A percentile compares a stretch with the other conserved stretches of the same genome.
phyloP scores from a whole-genome alignment of 2,797 vertebrate species.

The Mus caroli region DNA sequence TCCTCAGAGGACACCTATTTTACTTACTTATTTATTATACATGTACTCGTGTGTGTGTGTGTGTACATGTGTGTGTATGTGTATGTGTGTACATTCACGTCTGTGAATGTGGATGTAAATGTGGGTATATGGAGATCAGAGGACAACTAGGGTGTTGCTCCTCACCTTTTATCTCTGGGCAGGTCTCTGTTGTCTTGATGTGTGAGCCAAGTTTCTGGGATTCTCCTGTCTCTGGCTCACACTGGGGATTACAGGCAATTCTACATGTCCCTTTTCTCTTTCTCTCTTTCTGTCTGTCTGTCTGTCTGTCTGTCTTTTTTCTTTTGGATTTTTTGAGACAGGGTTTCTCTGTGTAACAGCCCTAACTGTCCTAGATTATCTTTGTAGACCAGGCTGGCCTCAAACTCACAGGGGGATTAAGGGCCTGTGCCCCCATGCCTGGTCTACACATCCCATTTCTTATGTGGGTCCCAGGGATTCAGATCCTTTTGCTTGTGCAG shows the following conservation, averaged over 20 bases:
- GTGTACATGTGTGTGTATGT: neutral
- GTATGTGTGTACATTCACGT: neutral
- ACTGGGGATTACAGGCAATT: neutral
- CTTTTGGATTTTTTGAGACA: no score
- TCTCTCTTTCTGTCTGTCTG: accelerated
- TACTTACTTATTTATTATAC: neutral
- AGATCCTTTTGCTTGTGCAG: no score
- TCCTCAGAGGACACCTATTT: neutral
- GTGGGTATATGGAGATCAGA: neutral
- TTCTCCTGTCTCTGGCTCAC: neutral
- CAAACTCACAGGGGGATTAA: neutral
- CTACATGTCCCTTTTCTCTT: no score
- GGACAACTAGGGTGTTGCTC: neutral
- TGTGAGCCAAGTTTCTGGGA: neutral
- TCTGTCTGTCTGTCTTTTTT: accelerated
- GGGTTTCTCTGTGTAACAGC: neutral
- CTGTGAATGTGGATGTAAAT: neutral
- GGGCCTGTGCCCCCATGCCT: neutral
- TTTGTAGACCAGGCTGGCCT: neutral
- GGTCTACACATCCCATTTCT: neutral
- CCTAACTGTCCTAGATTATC: neutral
- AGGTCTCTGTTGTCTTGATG: neutral
- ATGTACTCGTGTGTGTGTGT: neutral
- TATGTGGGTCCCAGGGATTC: neutral
- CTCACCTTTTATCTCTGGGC: neutral